Evolutionary conservation across 2,888 invertebrate genomes (phyloP), one percentile per base, ranked within the genome.

Genomic region (Ichneumon xanthorius): DNA sequence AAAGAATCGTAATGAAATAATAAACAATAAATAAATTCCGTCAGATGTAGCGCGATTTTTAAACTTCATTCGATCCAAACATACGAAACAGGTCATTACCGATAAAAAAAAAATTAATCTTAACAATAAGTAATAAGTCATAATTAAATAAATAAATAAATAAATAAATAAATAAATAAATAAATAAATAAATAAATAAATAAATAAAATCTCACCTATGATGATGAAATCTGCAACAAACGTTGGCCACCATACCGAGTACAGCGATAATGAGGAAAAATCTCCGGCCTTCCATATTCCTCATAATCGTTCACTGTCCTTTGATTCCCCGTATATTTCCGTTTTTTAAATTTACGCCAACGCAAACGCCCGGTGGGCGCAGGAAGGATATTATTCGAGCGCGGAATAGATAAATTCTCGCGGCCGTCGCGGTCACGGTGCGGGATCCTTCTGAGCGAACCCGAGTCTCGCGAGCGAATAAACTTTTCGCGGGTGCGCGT

Each of bases 121-220:
- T n/a, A n/a, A n/a, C n/a, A n/a, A n/a, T n/a, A n/a, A n/a, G n/a
- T n/a, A n/a, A n/a, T n/a, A n/a, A n/a, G n/a, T n/a, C n/a, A n/a
- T n/a, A n/a, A n/a, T n/a, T n/a, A n/a, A n/a, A n/a, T n/a, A n/a
- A n/a, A n/a, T n/a, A n/a, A n/a, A n/a, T n/a, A n/a, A n/a, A n/a
- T n/a, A n/a, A n/a, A n/a, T n/a, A n/a, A n/a, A n/a, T n/a, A n/a
- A n/a, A n/a, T n/a, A n/a, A n/a, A n/a, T n/a, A n/a, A n/a, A n/a
- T n/a, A n/a, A n/a, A n/a, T n/a, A n/a, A n/a, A n/a, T n/a, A n/a
- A n/a, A n/a, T n/a, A n/a, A n/a, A n/a, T n/a, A n/a, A n/a, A n/a
- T n/a, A n/a, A 75, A 53, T 33, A 72, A 82, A 77, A 71, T 80
- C 88, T 89, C 82, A 93, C 93, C 90, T 90, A 79, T 91, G 90